Evolutionary conservation across 2,888 invertebrate genomes (phyloP).

Genomic region (Nemotelus pantherinus): DNA sequence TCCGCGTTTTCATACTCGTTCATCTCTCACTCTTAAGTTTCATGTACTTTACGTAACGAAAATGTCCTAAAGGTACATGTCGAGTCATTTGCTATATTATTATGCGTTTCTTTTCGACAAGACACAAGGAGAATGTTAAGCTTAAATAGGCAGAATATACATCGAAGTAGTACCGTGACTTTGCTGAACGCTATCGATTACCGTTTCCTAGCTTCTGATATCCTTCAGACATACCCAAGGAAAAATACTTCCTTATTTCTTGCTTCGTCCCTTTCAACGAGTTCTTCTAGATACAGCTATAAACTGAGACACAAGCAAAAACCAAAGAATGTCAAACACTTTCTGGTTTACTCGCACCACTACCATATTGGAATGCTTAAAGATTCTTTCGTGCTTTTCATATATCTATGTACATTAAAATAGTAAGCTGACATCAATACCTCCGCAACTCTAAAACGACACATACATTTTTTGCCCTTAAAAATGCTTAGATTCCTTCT

Average conservation of each 20-base stretch:
- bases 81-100: conserved; percentile 33
- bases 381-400: no score
- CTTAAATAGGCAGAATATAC: neutral
- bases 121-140: neutral
- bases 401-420: no score
- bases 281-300: no score
- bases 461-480: no score
- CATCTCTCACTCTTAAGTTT: neutral
- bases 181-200: conserved; percentile 20
- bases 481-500: no score
- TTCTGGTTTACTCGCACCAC: no score
- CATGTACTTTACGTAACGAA: neutral
- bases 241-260: conserved; percentile 9
- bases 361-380: no score
- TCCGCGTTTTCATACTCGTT: neutral
- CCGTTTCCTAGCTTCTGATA: neutral
- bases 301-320: no score
- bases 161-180: conserved; percentile 3
- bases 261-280: neutral
- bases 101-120: conserved; percentile 29
- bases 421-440: no score
- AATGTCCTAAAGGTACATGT: conserved; percentile 34
- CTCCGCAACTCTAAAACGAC: no score
- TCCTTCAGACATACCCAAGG: neutral
- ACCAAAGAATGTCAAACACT: no score